Percentiles rank a stretch among this genome's conserved stretches.
phyloP scores from a whole-genome alignment of 2,888 invertebrate genomes.

The Phengaris alcon region DNA sequence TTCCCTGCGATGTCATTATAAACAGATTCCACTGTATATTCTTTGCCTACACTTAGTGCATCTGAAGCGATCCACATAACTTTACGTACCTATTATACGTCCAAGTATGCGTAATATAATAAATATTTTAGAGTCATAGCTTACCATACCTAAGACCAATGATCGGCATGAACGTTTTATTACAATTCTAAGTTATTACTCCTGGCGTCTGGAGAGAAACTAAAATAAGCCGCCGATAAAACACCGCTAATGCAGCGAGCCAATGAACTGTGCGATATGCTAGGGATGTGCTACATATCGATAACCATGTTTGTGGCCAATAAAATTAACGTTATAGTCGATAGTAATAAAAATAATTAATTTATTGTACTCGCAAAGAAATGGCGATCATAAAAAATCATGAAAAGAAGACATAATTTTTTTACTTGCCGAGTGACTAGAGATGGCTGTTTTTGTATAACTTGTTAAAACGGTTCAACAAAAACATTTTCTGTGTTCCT shows the following conservation, averaged over 20 bases:
- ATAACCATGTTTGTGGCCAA: not conserved
- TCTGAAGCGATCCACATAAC: too few relatives aligned
- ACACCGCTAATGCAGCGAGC: conserved; percentile 37
- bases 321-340: conserved; percentile 15
- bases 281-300: conserved; percentile 17
- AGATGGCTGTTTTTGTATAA: not conserved
- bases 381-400: not conserved
- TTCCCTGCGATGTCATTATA: too few relatives aligned
- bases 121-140: too few relatives aligned
- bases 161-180: not conserved
- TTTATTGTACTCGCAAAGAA: not conserved
- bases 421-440: not conserved
- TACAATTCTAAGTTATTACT: conserved; percentile 8
- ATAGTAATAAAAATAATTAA: conserved; percentile 2
- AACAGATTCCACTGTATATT: too few relatives aligned
- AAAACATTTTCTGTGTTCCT: too few relatives aligned
- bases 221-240: conserved; percentile 37
- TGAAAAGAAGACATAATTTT: not conserved
- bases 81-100: too few relatives aligned
- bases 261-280: conserved; percentile 36
- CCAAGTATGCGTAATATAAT: too few relatives aligned
- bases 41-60: too few relatives aligned
- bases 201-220: conserved; percentile 23
- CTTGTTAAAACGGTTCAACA: too few relatives aligned
- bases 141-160: not conserved